Evolutionary conservation across 2,888 invertebrate species (phyloP).

Genomic region (Sinohyriopsis cumingii): DNA sequence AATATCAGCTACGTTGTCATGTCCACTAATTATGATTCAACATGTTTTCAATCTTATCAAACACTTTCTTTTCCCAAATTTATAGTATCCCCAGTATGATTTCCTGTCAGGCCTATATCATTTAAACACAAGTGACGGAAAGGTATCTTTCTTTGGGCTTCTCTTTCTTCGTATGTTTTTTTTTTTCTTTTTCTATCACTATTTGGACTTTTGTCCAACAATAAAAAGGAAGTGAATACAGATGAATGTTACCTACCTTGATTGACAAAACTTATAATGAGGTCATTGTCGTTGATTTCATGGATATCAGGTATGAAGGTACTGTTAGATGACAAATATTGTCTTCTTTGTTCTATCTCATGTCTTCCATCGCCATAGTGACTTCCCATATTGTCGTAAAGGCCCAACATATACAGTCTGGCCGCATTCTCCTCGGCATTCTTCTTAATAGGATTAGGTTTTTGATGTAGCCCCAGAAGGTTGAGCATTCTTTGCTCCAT

Average conservation of each 20-base stretch:
- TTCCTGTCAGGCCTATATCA: no score
- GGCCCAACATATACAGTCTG: conserved; percentile 89
- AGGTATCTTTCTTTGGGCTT: no score
- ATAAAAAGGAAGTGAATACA: no score
- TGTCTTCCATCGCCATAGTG: conserved; percentile 56
- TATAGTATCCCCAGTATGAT: no score
- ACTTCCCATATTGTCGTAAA: conserved; percentile 85
- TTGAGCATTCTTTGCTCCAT: conserved; percentile 92
- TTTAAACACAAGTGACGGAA: no score
- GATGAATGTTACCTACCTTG: conserved; percentile 76
- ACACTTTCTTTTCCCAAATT: no score
- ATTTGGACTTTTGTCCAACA: no score
- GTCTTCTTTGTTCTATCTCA: conserved; percentile 35
- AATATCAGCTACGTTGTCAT: no score
- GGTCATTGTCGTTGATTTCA: conserved; percentile 92
- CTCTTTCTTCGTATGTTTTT: no score
- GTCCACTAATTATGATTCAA: no score
- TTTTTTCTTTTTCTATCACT: no score
- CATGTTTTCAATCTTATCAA: no score
- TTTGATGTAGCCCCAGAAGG: conserved; percentile 87
- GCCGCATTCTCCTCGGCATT: conserved; percentile 74
- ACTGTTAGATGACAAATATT: conserved; percentile 44
- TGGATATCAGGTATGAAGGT: conserved; percentile 48
- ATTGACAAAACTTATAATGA: conserved; percentile 95
- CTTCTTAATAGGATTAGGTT: conserved; percentile 75